Evolutionary conservation across 2,797 vertebrate genomes (phyloP).

Genomic region (Heterohyrax brucei): DNA sequence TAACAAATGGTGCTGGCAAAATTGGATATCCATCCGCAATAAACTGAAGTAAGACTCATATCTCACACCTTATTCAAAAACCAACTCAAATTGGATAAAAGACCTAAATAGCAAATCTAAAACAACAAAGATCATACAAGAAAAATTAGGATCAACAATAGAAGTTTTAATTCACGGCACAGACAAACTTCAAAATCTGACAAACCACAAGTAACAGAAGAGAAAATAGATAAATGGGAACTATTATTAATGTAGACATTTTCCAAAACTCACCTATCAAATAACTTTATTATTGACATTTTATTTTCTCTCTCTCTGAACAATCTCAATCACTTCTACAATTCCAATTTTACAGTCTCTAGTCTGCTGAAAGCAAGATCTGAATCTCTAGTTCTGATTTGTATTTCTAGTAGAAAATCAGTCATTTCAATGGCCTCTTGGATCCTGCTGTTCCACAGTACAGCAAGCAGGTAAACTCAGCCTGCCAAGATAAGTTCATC

Average conservation of each 20-base stretch:
- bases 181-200: too few relatives aligned
- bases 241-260: neutral
- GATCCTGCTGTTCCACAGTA: fast-evolving
- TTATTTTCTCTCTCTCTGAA: neutral
- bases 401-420: neutral
- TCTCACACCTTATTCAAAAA: too few relatives aligned
- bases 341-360: neutral
- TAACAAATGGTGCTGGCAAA: too few relatives aligned
- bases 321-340: neutral
- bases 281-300: neutral
- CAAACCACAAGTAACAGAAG: too few relatives aligned
- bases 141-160: too few relatives aligned
- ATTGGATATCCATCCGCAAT: too few relatives aligned
- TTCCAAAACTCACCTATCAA: neutral
- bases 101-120: too few relatives aligned
- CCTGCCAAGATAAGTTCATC: neutral
- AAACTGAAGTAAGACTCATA: too few relatives aligned
- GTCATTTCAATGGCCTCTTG: neutral
- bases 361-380: neutral
- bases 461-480: neutral
- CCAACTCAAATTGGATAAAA: too few relatives aligned
- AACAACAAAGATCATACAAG: too few relatives aligned
- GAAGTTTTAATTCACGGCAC: too few relatives aligned
- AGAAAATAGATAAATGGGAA: too few relatives aligned
- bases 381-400: neutral